phyloP scores from a whole-genome alignment of 1,140 invertebrate species.

The Chymomyza costata region DNA sequence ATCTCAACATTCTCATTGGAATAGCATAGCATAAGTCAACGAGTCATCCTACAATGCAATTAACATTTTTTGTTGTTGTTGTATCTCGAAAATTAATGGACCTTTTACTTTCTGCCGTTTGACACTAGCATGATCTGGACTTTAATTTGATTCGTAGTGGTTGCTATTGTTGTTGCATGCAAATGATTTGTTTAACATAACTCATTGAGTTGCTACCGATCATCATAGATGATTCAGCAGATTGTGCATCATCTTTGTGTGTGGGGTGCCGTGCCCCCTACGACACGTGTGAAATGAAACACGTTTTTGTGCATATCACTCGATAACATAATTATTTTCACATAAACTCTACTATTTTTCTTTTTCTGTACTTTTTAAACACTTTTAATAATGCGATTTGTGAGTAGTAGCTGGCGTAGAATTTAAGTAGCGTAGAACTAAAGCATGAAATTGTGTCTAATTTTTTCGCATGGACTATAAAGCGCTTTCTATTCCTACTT shows the following conservation, averaged over 20 bases:
- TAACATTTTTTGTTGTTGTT: slow-evolving; percentile 66
- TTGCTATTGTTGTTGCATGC: slow-evolving; percentile 33
- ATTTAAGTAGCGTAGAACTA: slow-evolving; percentile 69
- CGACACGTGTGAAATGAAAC: too few relatives aligned
- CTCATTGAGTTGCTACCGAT: slow-evolving; percentile 21
- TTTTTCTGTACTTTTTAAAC: slow-evolving; percentile 20
- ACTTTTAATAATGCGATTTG: too few relatives aligned
- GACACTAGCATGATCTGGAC: not conserved
- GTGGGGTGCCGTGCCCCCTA: too few relatives aligned
- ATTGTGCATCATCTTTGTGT: slow-evolving; percentile 13
- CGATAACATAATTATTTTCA: slow-evolving; percentile 59
- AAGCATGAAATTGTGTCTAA: slow-evolving; percentile 65
- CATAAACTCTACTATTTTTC: too few relatives aligned
- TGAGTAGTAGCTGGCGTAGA: slow-evolving; percentile 25
- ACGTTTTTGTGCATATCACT: not conserved
- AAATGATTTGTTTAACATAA: slow-evolving; percentile 48
- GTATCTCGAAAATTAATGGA: slow-evolving; percentile 63
- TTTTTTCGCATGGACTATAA: too few relatives aligned
- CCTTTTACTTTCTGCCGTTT: slow-evolving; percentile 58
- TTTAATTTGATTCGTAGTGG: slow-evolving; percentile 14
- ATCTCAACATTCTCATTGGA: slow-evolving; percentile 38
- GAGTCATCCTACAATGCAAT: slow-evolving; percentile 35
- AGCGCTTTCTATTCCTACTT: slow-evolving; percentile 55
- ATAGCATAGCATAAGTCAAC: too few relatives aligned
- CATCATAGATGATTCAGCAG: slow-evolving; percentile 24